Percentiles rank a stretch among this genome's conserved stretches.
phyloP scores from a whole-genome alignment of 2,888 invertebrate genomes.

The Drosophila anomalata region DNA sequence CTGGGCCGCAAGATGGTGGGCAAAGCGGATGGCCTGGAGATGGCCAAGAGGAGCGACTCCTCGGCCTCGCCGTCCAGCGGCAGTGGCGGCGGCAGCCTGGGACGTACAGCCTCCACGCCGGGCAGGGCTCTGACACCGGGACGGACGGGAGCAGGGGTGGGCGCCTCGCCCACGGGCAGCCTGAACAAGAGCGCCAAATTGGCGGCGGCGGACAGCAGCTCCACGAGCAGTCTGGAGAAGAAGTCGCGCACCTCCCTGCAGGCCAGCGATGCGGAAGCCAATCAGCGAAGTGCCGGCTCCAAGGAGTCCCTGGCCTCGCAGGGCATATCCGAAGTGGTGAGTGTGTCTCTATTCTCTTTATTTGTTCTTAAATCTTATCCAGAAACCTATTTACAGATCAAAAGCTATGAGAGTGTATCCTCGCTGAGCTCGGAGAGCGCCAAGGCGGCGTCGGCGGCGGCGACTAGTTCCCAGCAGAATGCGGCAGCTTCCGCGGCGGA shows the following conservation, averaged over 20 bases:
- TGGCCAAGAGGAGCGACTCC: constrained; percentile 76
- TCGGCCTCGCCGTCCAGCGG: constrained; percentile 30
- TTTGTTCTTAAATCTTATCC: neutral
- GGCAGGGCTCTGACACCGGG: constrained; percentile 62
- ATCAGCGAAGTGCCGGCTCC: constrained; percentile 82
- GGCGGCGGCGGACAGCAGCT: constrained; percentile 78
- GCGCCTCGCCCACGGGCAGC: constrained; percentile 84
- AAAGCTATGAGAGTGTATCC: constrained; percentile 88
- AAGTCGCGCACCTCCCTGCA: constrained; percentile 78
- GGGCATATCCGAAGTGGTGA: constrained; percentile 83
- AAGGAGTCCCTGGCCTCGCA: constrained; percentile 84
- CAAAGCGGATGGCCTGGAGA: constrained; percentile 83
- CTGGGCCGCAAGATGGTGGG: constrained; percentile 82
- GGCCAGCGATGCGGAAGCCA: constrained; percentile 68
- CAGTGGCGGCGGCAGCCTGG: constrained; percentile 78
- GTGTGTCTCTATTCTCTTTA: neutral
- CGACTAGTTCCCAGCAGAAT: constrained; percentile 68
- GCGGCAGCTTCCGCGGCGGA: constrained; percentile 81
- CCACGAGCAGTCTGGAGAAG: constrained; percentile 81
- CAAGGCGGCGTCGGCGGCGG: constrained; percentile 79
- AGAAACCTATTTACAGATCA: constrained; percentile 84
- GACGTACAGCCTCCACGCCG: constrained; percentile 78
- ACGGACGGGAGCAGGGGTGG: constrained; percentile 54
- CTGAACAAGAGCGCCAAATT: constrained; percentile 74
- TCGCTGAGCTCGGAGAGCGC: constrained; percentile 87